Conservation (phyloP, 2,113 vertebrate genomes). For the Scomber japonicus region DNA sequence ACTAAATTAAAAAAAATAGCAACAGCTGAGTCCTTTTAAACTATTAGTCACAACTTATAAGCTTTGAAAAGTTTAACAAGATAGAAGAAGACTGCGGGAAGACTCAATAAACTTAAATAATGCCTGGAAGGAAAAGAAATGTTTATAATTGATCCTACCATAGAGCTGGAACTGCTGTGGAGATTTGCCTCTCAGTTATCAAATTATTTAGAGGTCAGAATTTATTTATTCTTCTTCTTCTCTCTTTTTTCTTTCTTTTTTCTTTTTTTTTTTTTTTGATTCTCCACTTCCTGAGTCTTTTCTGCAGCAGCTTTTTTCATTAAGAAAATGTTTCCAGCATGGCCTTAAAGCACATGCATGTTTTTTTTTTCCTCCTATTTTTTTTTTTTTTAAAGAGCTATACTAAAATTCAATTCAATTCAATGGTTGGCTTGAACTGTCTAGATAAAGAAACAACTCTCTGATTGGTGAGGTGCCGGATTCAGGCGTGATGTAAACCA, state of each 20-base stretch:
- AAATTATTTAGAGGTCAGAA: conserved; percentile 31
- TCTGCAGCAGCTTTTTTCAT: conserved; percentile 17
- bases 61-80: background rate
- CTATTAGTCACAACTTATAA: background rate
- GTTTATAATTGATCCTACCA: conserved; percentile 40
- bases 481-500: conserved; percentile 86
- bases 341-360: conserved; percentile 54
- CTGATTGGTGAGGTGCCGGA: conserved; percentile 88
- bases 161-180: conserved; percentile 10
- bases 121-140: background rate
- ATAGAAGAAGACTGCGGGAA: background rate
- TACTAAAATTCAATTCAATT: conserved; percentile 71
- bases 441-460: conserved; percentile 75
- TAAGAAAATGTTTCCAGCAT: conserved; percentile 46
- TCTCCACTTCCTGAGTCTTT: background rate
- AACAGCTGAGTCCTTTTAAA: conserved; percentile 1
- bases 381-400: conserved; percentile 60
- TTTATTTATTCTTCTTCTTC: background rate
- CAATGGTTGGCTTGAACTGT: conserved; percentile 75
- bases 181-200: conserved; percentile 19
- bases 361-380: background rate
- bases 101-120: background rate
- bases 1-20: background rate
- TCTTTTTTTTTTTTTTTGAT: background rate
- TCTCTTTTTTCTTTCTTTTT: background rate